These are phyloP conservation scores for Tachycineta bicolor DNA, from an alignment of 2,113 vertebrate genomes.

Conservation along the genomic window DNA sequence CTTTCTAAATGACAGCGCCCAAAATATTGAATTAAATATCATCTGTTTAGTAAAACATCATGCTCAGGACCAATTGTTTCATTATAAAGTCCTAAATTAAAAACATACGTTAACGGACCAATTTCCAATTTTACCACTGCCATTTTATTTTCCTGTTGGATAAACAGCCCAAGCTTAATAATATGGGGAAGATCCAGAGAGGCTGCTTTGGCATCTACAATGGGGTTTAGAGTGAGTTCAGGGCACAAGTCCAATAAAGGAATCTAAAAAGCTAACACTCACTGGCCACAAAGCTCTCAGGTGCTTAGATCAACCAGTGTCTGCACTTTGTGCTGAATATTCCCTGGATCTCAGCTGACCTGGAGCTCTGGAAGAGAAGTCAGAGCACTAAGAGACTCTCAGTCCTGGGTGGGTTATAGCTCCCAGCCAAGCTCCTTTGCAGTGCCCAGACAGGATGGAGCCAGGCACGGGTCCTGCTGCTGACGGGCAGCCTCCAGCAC, in stretches of 20 bases:
- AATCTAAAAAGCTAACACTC: neutral
- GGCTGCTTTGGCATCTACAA: neutral
- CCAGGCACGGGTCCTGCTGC: neutral
- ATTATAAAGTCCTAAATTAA: neutral
- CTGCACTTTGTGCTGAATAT: neutral
- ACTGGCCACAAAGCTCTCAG: neutral
- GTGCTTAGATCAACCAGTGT: neutral
- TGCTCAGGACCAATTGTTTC: neutral
- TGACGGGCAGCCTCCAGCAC: neutral
- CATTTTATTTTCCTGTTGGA: slow-evolving; percentile 35
- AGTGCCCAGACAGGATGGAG: slow-evolving; percentile 12
- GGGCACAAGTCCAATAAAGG: neutral
- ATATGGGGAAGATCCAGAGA: neutral
- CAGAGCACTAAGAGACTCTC: neutral
- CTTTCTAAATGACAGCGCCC: neutral
- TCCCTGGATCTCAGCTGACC: slow-evolving; percentile 29
- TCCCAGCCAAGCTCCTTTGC: neutral
- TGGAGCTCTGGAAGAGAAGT: neutral
- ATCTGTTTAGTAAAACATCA: neutral
- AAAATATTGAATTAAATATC: neutral
- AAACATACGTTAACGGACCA: neutral
- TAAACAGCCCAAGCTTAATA: slow-evolving; percentile 4
- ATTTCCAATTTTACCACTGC: neutral
- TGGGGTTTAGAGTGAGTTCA: neutral
- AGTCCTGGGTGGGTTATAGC: neutral